These are phyloP conservation scores for Intellagama lesueurii DNA, from an alignment of 2,797 vertebrate species.

Conservation along the genomic window DNA sequence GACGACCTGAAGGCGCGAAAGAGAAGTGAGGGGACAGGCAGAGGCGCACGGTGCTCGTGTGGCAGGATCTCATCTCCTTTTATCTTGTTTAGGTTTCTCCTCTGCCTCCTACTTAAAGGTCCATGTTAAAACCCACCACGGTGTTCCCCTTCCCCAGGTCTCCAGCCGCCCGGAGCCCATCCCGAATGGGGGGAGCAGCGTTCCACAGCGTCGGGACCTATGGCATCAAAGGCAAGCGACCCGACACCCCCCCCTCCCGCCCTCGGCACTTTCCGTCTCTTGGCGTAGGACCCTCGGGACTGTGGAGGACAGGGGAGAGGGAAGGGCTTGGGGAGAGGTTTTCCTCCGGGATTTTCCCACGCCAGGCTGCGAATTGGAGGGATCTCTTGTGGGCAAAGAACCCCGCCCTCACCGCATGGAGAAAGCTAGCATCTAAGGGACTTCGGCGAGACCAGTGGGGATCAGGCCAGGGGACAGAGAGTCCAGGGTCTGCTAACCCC, in stretches of 20 bases:
- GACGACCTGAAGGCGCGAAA: neutral
- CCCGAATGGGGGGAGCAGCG: constrained; percentile 96
- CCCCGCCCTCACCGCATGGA: neutral
- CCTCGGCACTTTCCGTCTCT: constrained; percentile 82
- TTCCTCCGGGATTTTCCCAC: neutral
- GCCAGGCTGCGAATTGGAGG: too few species aligned
- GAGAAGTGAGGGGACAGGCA: constrained; percentile 66
- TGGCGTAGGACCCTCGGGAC: constrained; percentile 74
- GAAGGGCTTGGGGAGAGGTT: neutral
- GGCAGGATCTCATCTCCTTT: constrained; percentile 87
- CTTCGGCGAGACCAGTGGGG: too few species aligned
- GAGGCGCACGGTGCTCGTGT: constrained; percentile 77
- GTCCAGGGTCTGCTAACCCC: too few species aligned
- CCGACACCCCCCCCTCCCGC: constrained; percentile 70
- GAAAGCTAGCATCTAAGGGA: neutral
- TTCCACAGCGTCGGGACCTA: constrained; percentile 99
- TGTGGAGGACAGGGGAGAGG: constrained; percentile 65
- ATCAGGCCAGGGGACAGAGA: neutral
- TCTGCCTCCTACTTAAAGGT: constrained; percentile 99
- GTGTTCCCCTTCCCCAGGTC: constrained; percentile 91
- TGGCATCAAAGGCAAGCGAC: constrained; percentile 99
- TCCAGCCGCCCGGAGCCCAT: constrained; percentile 95
- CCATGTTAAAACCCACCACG: constrained; percentile 99
- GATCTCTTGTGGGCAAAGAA: too few species aligned
- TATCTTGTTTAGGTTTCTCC: constrained; percentile 98